Evolutionary conservation across 2,888 invertebrate species (phyloP), one percentile per base, ranked within the genome.

Genomic region (Metallyticus violacea): DNA sequence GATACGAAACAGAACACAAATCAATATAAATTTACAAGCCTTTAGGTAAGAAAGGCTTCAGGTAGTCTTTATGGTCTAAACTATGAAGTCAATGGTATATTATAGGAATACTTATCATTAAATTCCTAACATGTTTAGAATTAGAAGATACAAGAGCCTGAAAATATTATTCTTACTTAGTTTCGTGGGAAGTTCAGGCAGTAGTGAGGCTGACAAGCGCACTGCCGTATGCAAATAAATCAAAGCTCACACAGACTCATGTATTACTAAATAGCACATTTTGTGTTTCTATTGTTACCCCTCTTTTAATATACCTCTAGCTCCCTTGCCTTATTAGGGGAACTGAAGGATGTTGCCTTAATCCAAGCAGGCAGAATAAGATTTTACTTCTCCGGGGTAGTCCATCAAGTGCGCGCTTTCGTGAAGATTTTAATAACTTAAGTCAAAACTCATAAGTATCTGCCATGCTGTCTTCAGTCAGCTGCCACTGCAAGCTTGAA

Each of bases 351-450:
- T 62, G 40, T 62, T 62, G n/a, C 40, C 40, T 62, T 62, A 62
- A 62, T 62, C 40, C 40, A 62, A 62, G 40, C 15, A 9, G 26
- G 79, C 26, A 79, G 79, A 27, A 15, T 79, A 27, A 79, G 79
- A n/a, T 77, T 26, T 76, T 15, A 77, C 26, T 76, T 28, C 7
- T 22, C 28, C 25, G 76, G 78, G 9, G 77, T 81, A 77, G 80
- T 86, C 86, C 79, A 30, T 79, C 79, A 77, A 26, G 40, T 22
- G 15, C 7, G 22, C 28, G 82, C 79, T 9, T 62, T 9, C 85
- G 79, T 27, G 62, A 81, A 85, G 87, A 86, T 88, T 88, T 88
- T 88, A 88, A 88, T 88, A 88, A 88, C 86, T 88, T 86, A 88
- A 88, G 86, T 87, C 86, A 81, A 77, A 86, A 86, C 85, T 86